Conservation (phyloP, 2,113 vertebrate genomes). For the Tylochromis polylepis region DNA sequence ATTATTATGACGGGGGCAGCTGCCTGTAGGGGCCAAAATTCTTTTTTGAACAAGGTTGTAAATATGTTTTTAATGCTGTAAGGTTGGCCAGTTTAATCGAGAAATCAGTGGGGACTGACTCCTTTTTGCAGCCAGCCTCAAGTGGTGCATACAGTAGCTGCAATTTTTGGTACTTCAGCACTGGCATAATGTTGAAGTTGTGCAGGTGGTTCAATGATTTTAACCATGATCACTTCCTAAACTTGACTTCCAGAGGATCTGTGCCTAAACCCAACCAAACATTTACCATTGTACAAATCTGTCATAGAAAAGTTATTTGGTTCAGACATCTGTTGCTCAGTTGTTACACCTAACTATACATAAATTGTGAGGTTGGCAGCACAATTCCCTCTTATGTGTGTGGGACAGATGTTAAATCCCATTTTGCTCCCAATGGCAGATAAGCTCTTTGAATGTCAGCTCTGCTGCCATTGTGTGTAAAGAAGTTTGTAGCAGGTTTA, state of each 20-base stretch:
- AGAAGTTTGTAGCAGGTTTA: not conserved
- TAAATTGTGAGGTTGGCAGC: fast-evolving
- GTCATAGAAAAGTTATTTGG: not conserved
- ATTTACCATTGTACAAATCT: not conserved
- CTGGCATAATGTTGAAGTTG: no score
- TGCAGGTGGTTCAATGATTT: not conserved
- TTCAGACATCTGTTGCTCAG: not conserved
- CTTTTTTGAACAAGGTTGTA: no score
- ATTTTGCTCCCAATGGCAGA: not conserved
- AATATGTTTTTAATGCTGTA: no score
- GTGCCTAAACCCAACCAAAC: not conserved
- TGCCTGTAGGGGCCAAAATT: no score
- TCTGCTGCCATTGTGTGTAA: not conserved
- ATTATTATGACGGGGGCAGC: no score
- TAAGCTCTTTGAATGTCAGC: not conserved
- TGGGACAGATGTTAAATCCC: not conserved
- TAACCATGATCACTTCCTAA: not conserved
- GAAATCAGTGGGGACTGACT: no score
- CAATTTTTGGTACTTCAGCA: no score
- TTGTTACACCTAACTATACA: not conserved
- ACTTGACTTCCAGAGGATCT: not conserved
- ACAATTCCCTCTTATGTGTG: not conserved
- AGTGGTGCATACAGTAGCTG: no score
- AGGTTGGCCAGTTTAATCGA: no score
- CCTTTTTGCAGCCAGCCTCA: no score